A percentile compares a stretch with the other conserved stretches of the same genome.
phyloP scores from a whole-genome alignment of 2,888 invertebrate genomes.

The Sphaerophoria taeniata region DNA sequence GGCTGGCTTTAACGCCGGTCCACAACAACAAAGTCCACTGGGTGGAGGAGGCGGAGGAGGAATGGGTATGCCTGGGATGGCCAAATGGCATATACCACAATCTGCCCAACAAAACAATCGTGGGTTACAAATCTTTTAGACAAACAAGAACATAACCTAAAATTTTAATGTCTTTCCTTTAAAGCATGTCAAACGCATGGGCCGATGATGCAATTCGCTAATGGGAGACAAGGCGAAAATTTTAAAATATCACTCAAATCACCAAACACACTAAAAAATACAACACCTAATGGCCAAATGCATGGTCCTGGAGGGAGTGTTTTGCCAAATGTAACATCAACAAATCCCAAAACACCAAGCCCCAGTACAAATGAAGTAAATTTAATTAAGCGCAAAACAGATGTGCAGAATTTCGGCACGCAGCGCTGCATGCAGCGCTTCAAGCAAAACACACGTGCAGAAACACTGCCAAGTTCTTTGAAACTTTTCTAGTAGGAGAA shows the following conservation, averaged over 20 bases:
- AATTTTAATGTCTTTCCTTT: constrained; percentile 26
- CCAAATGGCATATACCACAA: constrained; percentile 90
- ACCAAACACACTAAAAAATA: constrained; percentile 82
- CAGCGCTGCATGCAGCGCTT: no score
- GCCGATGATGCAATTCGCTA: constrained; percentile 82
- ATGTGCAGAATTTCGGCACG: no score
- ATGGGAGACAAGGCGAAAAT: constrained; percentile 82
- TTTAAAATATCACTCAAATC: constrained; percentile 83
- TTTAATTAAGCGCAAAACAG: no score
- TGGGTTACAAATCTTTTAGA: constrained; percentile 75
- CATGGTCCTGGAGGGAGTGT: constrained; percentile 78
- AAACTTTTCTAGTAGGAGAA: no score
- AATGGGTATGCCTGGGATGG: constrained; percentile 81
- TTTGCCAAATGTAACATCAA: constrained; percentile 86
- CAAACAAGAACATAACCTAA: background rate
- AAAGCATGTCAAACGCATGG: constrained; percentile 81
- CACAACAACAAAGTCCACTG: constrained; percentile 80
- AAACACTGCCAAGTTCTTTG: no score
- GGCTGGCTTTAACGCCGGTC: constrained; percentile 83
- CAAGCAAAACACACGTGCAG: no score
- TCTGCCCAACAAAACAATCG: constrained; percentile 83
- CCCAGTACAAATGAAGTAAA: constrained; percentile 87
- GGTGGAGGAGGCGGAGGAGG: constrained; percentile 78
- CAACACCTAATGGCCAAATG: constrained; percentile 79
- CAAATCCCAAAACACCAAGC: constrained; percentile 93